Percentiles rank a stretch among this genome's conserved stretches.
Conservation (phyloP, 2,797 vertebrate species). For the Carcharodon carcharias region DNA sequence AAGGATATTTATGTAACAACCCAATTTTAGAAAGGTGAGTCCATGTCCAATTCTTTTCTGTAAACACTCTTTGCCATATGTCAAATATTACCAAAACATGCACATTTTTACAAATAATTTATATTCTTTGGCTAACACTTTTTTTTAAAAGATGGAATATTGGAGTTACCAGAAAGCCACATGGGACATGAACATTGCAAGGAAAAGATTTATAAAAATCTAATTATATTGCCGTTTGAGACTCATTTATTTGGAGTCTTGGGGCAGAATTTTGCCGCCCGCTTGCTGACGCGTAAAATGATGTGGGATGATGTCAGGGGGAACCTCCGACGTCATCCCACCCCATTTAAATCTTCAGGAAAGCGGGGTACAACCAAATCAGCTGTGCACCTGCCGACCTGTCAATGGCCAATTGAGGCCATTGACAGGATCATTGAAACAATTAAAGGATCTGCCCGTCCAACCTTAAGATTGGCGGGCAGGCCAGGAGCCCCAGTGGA, state of each 20-base stretch:
- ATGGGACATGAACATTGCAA: background rate
- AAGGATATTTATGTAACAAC: background rate
- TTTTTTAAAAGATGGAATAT: background rate
- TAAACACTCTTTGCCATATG: background rate
- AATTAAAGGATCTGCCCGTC: no score
- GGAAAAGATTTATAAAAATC: background rate
- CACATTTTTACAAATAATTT: background rate
- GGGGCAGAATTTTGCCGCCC: no score
- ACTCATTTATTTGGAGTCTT: constrained; percentile 3
- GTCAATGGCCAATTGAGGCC: no score
- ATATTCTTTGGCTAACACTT: background rate
- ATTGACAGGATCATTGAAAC: no score
- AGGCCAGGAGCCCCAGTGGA: no score
- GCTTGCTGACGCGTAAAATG: no score
- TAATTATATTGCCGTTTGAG: background rate
- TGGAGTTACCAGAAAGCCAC: background rate
- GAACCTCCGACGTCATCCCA: no score
- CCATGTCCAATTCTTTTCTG: background rate
- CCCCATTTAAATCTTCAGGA: no score
- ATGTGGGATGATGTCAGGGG: no score
- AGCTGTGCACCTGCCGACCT: no score
- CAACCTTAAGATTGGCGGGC: no score
- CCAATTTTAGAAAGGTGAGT: background rate
- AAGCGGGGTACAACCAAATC: no score
- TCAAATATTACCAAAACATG: background rate